phyloP scores from a whole-genome alignment of 2,113 vertebrate species.

The Merops nubicus region DNA sequence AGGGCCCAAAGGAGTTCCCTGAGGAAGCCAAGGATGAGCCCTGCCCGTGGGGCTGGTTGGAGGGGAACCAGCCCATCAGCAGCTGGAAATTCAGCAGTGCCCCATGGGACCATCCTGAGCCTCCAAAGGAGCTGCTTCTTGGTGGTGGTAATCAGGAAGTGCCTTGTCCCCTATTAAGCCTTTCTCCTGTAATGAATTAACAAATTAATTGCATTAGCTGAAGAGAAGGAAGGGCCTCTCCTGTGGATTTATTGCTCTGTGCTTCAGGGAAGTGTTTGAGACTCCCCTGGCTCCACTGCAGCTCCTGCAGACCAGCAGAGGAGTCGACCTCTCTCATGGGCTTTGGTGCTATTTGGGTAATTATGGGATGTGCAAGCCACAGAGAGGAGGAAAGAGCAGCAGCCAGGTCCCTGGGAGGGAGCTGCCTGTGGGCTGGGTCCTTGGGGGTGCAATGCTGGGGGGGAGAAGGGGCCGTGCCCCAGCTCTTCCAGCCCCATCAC shows the following conservation, averaged over 20 bases:
- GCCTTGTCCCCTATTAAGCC: neutral
- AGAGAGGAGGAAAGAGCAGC: neutral
- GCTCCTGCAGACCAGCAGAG: neutral
- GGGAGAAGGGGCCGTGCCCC: neutral
- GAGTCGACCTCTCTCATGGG: neutral
- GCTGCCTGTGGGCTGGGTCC: neutral
- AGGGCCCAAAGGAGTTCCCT: fast-evolving
- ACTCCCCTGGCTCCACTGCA: neutral
- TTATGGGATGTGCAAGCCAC: neutral
- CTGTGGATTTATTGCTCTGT: fast-evolving
- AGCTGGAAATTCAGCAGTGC: too few species aligned
- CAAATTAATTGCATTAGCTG: neutral
- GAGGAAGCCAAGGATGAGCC: fast-evolving
- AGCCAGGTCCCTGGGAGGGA: fast-evolving
- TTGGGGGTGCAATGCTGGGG: neutral
- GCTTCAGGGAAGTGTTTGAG: neutral
- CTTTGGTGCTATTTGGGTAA: neutral
- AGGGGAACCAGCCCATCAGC: neutral
- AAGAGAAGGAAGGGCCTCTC: neutral
- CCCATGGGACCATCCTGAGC: neutral
- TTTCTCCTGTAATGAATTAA: neutral
- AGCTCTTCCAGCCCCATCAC: neutral
- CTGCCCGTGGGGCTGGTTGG: fast-evolving
- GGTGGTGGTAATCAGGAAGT: neutral
- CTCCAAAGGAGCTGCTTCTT: neutral